phyloP scores from a whole-genome alignment of 1,140 invertebrate species.

The Bradynema listronoti region DNA sequence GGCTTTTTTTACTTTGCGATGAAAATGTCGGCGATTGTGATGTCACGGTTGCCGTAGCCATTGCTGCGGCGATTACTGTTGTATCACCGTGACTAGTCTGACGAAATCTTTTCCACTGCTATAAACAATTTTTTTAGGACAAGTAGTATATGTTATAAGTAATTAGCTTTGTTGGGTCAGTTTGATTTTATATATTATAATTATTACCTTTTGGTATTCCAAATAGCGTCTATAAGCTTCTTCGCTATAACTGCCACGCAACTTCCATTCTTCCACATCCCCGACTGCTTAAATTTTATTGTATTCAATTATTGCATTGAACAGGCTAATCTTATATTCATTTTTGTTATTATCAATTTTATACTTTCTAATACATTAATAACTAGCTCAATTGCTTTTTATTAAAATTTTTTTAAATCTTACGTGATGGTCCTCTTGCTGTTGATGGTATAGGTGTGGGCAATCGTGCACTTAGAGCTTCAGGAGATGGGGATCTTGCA shows the following conservation, averaged over 20 bases:
- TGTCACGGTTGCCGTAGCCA: background rate
- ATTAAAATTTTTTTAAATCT: too few species aligned
- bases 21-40: background rate
- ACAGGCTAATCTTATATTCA: too few species aligned
- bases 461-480: conserved; percentile 16
- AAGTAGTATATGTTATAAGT: background rate
- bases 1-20: background rate
- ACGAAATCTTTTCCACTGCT: conserved; percentile 14
- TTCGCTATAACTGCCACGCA: conserved; percentile 43
- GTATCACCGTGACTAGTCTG: too few species aligned
- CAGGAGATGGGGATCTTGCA: background rate
- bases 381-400: too few species aligned
- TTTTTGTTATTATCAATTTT: too few species aligned
- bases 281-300: too few species aligned
- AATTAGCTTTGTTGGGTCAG: background rate
- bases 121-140: background rate
- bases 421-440: conserved; percentile 10
- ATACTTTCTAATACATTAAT: too few species aligned
- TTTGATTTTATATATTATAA: background rate
- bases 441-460: conserved; percentile 16
- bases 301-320: too few species aligned
- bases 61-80: background rate
- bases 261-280: too few species aligned
- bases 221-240: conserved; percentile 54
- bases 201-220: conserved; percentile 53